Evolutionary conservation across 1,140 invertebrate genomes (phyloP).

Genomic region (Olivierus martensii): DNA sequence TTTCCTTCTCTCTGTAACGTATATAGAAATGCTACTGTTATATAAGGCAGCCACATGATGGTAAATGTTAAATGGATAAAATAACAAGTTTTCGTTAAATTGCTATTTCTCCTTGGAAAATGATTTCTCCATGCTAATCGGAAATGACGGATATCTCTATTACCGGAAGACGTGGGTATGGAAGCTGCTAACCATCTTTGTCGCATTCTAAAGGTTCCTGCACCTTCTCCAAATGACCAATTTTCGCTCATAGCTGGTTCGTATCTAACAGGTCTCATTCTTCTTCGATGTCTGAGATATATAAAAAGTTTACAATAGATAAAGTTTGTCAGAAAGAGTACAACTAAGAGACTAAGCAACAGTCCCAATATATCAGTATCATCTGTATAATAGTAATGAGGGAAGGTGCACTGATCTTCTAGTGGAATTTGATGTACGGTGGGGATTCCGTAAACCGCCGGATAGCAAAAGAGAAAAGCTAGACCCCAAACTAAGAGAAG

Average conservation of each 20-base stretch:
- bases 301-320: conserved; percentile 10
- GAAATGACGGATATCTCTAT: conserved; percentile 1
- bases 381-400: background rate
- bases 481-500: conserved; percentile 1
- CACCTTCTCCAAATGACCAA: conserved; percentile 10
- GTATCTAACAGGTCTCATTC: conserved; percentile 12
- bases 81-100: conserved; percentile 10
- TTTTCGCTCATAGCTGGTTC: conserved; percentile 14
- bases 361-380: background rate
- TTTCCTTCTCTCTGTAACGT: background rate
- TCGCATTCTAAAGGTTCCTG: background rate
- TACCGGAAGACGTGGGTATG: background rate
- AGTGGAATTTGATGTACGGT: background rate
- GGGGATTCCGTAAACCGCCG: background rate
- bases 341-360: background rate
- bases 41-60: conserved; percentile 10
- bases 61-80: conserved; percentile 4
- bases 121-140: conserved; percentile 4
- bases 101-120: conserved; percentile 9
- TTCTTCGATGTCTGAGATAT: conserved; percentile 3
- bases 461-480: conserved; percentile 3
- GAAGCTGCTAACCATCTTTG: conserved; percentile 10
- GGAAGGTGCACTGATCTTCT: conserved; percentile 6
- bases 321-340: conserved; percentile 2
- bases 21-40: background rate